Evolutionary conservation across 2,113 vertebrate species (phyloP), one percentile per base, ranked within the genome.

Genomic region (Chamaea fasciata): DNA sequence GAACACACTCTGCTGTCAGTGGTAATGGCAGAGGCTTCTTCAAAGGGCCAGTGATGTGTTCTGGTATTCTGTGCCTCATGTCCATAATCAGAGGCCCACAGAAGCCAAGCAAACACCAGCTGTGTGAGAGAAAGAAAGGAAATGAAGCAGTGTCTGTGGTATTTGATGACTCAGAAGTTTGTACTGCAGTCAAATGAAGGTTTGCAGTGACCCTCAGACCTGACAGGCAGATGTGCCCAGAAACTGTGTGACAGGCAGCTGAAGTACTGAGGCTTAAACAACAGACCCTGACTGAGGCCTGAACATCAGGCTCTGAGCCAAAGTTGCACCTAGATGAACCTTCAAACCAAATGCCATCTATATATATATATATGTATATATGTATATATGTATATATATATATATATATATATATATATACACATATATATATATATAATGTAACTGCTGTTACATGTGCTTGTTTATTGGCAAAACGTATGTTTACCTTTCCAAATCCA

Each of bases 241-340:
- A 85, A 59, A 95, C 93, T 53, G 77, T 89, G 42, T 90, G 84
- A 64, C 96, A 97, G 47, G 81, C 77, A 3, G 35, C 31, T 50
- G 39, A 42, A 67, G 44, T 21, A 14, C 26, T 31, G 52, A 50
- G 44, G 13, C 21, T 44, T 49, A 24, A 75, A 67, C 15, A n/a
- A 57, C 20, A 41, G 69, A 37, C 50, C 12, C 49, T 33, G 33
- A 39, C 49, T 10, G 4, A 53, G 33, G 27, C 18, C 22, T 64
- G n/a, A 64, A 28, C 28, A 74, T 33, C 28, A 84, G 30, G 5
- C 24, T 13, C 30, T 41, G 16, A 49, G 52, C 44, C 35, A 67
- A 31, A 67, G 35, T 2, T 42, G 31, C 30, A 24, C 57, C 35
- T 50, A 42, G 16, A 67, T 42, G 62, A 57, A 42, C 13, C 31